A percentile compares a stretch with the other conserved stretches of the same genome.
phyloP scores from a whole-genome alignment of 2,113 vertebrate species.

The Vanacampus margaritifer region DNA sequence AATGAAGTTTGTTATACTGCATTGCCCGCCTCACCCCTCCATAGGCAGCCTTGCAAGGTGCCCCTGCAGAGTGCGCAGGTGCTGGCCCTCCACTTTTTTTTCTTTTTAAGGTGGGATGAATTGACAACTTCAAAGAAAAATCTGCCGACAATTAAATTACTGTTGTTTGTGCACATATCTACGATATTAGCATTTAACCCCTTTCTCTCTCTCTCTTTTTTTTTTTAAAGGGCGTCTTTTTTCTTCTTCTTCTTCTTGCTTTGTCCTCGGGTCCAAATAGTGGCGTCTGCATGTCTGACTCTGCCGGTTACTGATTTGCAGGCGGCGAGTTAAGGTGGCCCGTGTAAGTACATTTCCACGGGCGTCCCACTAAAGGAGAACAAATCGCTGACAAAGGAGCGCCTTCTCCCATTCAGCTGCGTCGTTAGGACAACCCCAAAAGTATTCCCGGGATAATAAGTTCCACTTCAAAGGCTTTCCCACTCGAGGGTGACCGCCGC shows the following conservation, averaged over 20 bases:
- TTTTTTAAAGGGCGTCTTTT: conserved; percentile 65
- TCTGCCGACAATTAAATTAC: conserved; percentile 37
- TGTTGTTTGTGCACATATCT: conserved; percentile 52
- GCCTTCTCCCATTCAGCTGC: conserved; percentile 92
- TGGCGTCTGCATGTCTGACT: conserved; percentile 99
- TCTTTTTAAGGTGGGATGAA: conserved; percentile 38
- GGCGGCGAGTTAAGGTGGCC: conserved; percentile 93
- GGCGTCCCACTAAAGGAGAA: conserved; percentile 98
- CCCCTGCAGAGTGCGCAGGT: conserved; percentile 34
- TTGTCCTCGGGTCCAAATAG: conserved; percentile 78
- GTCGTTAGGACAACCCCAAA: conserved; percentile 98
- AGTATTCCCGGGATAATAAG: conserved; percentile 98
- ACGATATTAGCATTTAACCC: too few species aligned
- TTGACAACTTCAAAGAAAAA: conserved; percentile 40
- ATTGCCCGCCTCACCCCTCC: too few species aligned
- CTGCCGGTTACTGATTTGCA: conserved; percentile 93
- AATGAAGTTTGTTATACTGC: too few species aligned
- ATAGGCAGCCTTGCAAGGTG: too few species aligned
- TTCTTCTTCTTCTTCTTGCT: conserved; percentile 75
- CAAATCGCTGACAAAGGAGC: conserved; percentile 99
- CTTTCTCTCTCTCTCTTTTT: conserved; percentile 32
- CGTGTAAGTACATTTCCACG: conserved; percentile 93
- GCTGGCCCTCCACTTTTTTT: conserved; percentile 45
- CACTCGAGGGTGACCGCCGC: conserved; percentile 91
- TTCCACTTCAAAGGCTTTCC: conserved; percentile 98